Base-by-base conservation (phyloP, 1,140 invertebrate species). In the Heterodera schachtii region DNA sequence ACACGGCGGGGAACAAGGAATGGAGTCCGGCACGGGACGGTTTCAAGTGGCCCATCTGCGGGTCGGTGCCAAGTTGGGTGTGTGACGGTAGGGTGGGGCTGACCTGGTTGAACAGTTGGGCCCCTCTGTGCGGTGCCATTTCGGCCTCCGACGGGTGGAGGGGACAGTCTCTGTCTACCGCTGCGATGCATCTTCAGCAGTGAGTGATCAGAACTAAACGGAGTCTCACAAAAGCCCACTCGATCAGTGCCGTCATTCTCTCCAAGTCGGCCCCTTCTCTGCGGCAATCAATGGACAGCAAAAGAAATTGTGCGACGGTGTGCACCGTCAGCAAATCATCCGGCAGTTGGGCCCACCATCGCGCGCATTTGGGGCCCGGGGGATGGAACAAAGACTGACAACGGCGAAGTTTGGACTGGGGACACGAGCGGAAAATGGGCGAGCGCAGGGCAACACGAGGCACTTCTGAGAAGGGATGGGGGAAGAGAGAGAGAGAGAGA, bases 91-190 rank as follows among this genome's bases (percentile, higher is more conserved):
- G 41, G 67, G n/a, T 19, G n/a, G n/a, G 13, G 21, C n/a, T 78
- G 13, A 69, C 77, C 60, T 78, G 77, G 47, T 78, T 78, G 70
- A 44, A 78, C 46, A 78, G 44, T 31, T 78, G 77, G 0, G 43
- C 77, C 44, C 70, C 77, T n/a, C 52, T 44, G 47, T 78, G 77
- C 6, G 77, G 77, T 3, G 64, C 60, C 77, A 78, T 78, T 78
- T 78, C 77, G 13, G 41, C 66, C 47, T 78, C 77, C 44, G 66
- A 49, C 16, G 77, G 77, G 46, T 69, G 77, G 21, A 69, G 70
- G 19, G 77, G 77, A 78, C 77, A 78, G 16, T 71, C 47, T 2
- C 7, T 52, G 70, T 46, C 41, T n/a, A 78, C 60, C 21, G 69
- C 31, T 11, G 69, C 13, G 31, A 71, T 41, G 69, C 69, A 71